Base-by-base conservation (phyloP, 2,888 invertebrate species). In the Eupithecia insigniata region DNA sequence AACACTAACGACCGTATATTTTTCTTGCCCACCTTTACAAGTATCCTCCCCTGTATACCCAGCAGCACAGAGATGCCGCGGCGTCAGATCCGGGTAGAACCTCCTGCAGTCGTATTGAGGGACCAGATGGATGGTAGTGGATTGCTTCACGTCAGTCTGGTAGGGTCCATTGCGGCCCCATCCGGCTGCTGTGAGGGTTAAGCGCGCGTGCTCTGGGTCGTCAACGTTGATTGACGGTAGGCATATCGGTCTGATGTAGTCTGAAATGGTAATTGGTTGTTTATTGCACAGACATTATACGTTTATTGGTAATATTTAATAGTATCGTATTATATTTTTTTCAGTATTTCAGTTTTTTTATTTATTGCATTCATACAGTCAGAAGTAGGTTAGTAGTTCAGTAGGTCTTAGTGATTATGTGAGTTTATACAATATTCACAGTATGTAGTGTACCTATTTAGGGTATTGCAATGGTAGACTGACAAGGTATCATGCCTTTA, bases 241-340 rank as follows among this genome's bases (percentile, higher is more conserved):
- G 81, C 93, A 94, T 78, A 94, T 91, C 14, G 93, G 92, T 30
- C 93, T 86, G 71, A 92, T 90, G 80, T 85, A 91, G 60, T 88
- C 93, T 94, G 87, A 51, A 88, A 89, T 76, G 55, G 34, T 12
- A 12, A 22, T 22, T 3, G 4, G 51, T 26, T 22, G 22, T 22
- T 26, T 12, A n/a, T n/a, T n/a, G n/a, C n/a, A n/a, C n/a, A n/a
- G n/a, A n/a, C n/a, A n/a, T n/a, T n/a, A n/a, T n/a, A n/a, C n/a
- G n/a, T n/a, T n/a, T n/a, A 22, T 22, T 16, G 16, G 14, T 16
- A 2, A 39, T 39, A 39, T 39, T 2, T 14, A 10, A 12, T 34
- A 36, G 3, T 30, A 30, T 4, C 2, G 30, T 30, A 30, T n/a
- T n/a, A n/a, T n/a, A n/a, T n/a, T n/a, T n/a, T n/a, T n/a, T n/a